Evolutionary conservation across 2,797 vertebrate species (phyloP).

Genomic region (Calcarius lapponicus): DNA sequence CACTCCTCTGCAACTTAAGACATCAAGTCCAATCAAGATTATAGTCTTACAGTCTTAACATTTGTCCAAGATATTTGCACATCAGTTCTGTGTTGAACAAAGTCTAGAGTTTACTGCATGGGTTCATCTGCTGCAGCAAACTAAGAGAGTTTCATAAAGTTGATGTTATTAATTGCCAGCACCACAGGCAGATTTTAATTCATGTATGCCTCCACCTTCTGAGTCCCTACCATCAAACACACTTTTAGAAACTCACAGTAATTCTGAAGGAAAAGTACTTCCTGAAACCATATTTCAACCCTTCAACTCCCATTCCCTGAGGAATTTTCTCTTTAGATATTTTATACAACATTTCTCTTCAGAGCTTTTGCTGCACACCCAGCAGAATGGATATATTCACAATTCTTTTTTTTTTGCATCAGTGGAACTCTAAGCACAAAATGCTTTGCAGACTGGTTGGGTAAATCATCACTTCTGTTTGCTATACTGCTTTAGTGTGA

Average conservation of each 20-base stretch:
- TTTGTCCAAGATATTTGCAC: not conserved
- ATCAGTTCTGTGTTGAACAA: not conserved
- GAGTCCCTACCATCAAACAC: not conserved
- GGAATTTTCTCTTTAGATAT: not conserved
- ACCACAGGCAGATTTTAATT: not conserved
- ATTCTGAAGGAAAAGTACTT: not conserved
- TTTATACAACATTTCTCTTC: not conserved
- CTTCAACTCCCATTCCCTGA: not conserved
- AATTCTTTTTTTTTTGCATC: slow-evolving; percentile 5
- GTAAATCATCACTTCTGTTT: slow-evolving; percentile 41
- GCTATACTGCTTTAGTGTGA: not conserved
- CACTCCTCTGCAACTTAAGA: not conserved
- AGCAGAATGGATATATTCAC: not conserved
- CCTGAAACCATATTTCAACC: not conserved
- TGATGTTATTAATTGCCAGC: not conserved
- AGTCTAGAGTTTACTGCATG: not conserved
- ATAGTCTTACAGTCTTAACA: not conserved
- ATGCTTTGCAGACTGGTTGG: not conserved
- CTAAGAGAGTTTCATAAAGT: not conserved
- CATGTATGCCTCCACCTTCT: not conserved
- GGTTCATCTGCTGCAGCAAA: not conserved
- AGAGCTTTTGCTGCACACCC: not conserved
- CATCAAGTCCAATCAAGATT: not conserved
- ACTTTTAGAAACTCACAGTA: not conserved
- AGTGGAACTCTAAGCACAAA: slow-evolving; percentile 6